Conservation (phyloP, 2,797 vertebrate species). For the Lacerta agilis region DNA sequence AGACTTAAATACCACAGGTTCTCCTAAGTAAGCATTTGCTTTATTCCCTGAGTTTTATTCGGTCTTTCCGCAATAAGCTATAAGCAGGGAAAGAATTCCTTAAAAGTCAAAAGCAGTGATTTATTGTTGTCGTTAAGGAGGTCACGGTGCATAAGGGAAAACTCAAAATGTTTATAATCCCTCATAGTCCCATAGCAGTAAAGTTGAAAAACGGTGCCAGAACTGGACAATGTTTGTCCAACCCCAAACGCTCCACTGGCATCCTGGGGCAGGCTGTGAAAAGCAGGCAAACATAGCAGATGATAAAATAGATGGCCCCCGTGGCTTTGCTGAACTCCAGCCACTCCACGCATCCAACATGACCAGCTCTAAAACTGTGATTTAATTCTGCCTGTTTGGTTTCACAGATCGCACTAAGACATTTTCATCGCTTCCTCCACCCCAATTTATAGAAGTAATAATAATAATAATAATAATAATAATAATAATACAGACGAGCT, state of each 20-base stretch:
- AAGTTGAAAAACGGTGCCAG: conserved; percentile 60
- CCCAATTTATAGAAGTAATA: too few relatives aligned
- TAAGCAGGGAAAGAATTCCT: conserved; percentile 26
- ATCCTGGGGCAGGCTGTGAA: conserved; percentile 34
- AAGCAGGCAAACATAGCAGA: conserved; percentile 57
- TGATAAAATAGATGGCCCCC: conserved; percentile 25
- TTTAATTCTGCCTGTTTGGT: neutral
- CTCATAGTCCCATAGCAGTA: neutral
- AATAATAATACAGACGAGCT: neutral
- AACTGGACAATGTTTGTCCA: conserved; percentile 37
- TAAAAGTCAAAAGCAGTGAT: conserved; percentile 23
- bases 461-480: neutral
- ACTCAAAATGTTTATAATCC: conserved; percentile 43
- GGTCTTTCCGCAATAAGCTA: conserved; percentile 5
- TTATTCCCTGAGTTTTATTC: conserved; percentile 16
- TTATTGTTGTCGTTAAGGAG: conserved; percentile 42
- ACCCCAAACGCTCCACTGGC: conserved; percentile 12
- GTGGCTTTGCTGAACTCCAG: neutral
- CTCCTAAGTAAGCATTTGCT: conserved; percentile 7
- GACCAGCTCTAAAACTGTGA: neutral
- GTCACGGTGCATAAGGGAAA: conserved; percentile 33
- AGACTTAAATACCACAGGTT: neutral
- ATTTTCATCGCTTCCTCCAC: neutral
- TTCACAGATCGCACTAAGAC: neutral
- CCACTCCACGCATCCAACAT: neutral